phyloP scores from a whole-genome alignment of 2,888 invertebrate species.

The Fragum fragum region DNA sequence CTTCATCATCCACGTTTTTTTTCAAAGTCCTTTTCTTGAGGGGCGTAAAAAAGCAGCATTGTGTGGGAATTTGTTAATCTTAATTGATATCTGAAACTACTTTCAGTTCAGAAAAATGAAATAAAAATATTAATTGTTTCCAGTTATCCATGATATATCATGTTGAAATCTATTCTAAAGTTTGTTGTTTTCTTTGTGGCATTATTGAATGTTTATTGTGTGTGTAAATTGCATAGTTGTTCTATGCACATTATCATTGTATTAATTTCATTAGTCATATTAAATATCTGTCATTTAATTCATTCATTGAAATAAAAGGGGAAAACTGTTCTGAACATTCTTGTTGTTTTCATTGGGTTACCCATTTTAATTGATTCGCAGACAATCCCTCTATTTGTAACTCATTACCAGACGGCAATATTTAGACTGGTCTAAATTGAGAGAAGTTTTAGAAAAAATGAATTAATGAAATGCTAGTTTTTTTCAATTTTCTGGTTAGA shows the following conservation, averaged over 20 bases:
- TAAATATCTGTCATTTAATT: conserved; percentile 1
- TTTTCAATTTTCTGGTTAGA: not conserved
- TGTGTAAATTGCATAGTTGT: conserved; percentile 15
- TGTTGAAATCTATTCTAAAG: not conserved
- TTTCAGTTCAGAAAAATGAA: no score
- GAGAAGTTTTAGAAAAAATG: not conserved
- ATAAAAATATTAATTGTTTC: no score
- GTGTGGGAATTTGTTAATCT: no score
- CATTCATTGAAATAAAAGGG: conserved; percentile 19
- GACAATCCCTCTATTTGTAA: not conserved
- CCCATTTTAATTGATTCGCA: not conserved
- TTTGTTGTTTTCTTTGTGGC: conserved; percentile 1
- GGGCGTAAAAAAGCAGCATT: no score
- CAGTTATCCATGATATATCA: no score
- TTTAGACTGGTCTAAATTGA: not conserved
- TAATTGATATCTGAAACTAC: no score
- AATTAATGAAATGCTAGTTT: not conserved
- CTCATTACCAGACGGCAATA: not conserved
- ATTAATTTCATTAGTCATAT: conserved; percentile 6
- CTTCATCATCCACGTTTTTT: no score
- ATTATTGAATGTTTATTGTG: conserved; percentile 1
- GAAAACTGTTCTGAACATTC: not conserved
- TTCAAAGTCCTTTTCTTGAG: no score
- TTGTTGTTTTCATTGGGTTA: not conserved
- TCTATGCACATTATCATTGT: conserved; percentile 17